phyloP scores from a whole-genome alignment of 2,797 vertebrate genomes.

The Gymnothorax reevesii region DNA sequence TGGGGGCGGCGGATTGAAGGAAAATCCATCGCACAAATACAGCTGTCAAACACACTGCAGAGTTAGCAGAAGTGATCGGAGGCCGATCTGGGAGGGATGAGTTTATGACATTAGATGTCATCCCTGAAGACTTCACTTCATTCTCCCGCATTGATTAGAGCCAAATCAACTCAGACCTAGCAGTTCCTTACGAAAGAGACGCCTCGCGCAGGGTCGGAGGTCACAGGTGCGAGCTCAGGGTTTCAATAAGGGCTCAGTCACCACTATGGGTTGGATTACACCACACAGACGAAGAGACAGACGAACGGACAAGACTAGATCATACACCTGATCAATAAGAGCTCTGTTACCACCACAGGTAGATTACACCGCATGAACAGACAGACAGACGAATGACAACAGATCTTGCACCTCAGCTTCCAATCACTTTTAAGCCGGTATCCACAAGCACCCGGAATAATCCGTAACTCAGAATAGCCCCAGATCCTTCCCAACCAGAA shows the following conservation, averaged over 20 bases:
- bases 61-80: conserved; percentile 66
- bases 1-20: conserved; percentile 62
- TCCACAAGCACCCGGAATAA: background rate
- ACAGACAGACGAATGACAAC: background rate
- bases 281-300: background rate
- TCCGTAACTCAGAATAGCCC: background rate
- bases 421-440: too few relatives aligned
- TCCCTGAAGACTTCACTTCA: conserved; percentile 44
- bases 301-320: background rate
- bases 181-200: background rate
- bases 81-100: conserved; percentile 42
- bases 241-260: background rate
- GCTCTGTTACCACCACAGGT: too few relatives aligned
- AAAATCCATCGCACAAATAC: conserved; percentile 85
- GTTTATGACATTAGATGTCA: conserved; percentile 52
- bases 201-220: background rate
- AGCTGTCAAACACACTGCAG: conserved; percentile 74
- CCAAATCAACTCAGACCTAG: conserved; percentile 22
- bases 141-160: conserved; percentile 26
- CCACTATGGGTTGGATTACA: background rate
- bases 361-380: background rate
- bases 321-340: too few relatives aligned
- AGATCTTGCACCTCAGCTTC: background rate
- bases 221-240: background rate
- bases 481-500: background rate